phyloP scores from a whole-genome alignment of 1,140 invertebrate genomes.

The Anoplolepis gracilipes region DNA sequence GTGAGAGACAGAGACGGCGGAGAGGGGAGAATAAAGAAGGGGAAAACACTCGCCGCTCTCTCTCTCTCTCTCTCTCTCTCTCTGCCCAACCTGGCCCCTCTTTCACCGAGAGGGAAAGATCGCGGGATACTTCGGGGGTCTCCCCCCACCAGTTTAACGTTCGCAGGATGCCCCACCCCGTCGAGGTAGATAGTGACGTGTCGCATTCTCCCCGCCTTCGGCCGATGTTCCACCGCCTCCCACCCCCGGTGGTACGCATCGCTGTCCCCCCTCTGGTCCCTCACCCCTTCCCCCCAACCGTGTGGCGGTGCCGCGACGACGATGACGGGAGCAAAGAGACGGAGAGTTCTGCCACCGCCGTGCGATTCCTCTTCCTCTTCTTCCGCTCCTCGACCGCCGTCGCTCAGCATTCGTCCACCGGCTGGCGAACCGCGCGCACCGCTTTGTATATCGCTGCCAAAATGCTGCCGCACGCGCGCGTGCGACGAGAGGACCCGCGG shows the following conservation, averaged over 20 bases:
- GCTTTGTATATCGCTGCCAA: constrained; percentile 19
- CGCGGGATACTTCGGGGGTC: constrained; percentile 48
- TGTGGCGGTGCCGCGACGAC: neutral
- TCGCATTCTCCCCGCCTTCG: constrained; percentile 73
- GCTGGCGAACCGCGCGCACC: constrained; percentile 66
- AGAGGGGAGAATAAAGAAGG: constrained; percentile 52
- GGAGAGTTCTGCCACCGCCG: constrained; percentile 24
- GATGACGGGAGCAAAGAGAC: constrained; percentile 48
- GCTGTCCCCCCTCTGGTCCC: constrained; percentile 31
- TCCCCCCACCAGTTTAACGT: constrained; percentile 64
- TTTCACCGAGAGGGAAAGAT: constrained; percentile 38
- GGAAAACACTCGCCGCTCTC: constrained; percentile 27
- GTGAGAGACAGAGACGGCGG: constrained; percentile 75
- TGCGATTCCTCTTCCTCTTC: constrained; percentile 51
- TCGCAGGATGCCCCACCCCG: constrained; percentile 72
- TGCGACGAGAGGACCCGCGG: neutral
- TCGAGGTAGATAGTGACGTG: constrained; percentile 65
- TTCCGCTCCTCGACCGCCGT: constrained; percentile 64
- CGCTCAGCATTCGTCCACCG: constrained; percentile 69
- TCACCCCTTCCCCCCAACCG: neutral
- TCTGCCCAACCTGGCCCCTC: constrained; percentile 46
- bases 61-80: no score
- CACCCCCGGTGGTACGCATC: constrained; percentile 42
- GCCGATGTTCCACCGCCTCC: constrained; percentile 59
- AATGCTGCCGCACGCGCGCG: neutral